These are phyloP conservation scores for Xerus rutilus DNA, from an alignment of 2,797 vertebrate genomes.

Conservation along the genomic window DNA sequence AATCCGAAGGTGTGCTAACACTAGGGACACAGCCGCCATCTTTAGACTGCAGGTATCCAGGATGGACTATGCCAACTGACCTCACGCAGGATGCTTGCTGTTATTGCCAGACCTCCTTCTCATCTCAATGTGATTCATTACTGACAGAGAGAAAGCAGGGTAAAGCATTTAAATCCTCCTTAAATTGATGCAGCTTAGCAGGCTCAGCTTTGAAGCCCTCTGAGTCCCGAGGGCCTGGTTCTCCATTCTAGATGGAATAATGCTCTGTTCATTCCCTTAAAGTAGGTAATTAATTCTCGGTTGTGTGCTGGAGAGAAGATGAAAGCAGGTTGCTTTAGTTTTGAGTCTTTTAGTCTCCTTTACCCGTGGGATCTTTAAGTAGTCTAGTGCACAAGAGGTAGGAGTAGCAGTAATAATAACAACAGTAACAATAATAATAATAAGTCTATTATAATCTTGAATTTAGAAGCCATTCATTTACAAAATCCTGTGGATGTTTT, in stretches of 20 bases:
- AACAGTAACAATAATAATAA: not conserved
- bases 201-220: constrained; percentile 72
- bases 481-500: constrained; percentile 42
- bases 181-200: constrained; percentile 73
- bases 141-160: constrained; percentile 52
- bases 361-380: not conserved
- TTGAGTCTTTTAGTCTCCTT: constrained; percentile 43
- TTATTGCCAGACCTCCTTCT: constrained; percentile 1
- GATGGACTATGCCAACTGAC: not conserved
- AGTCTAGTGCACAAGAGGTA: not conserved
- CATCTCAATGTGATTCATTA: not conserved
- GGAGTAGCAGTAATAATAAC: not conserved
- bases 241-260: constrained; percentile 62
- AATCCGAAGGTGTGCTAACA: constrained; percentile 12
- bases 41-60: not conserved
- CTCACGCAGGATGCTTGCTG: not conserved
- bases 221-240: constrained; percentile 60
- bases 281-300: constrained; percentile 71
- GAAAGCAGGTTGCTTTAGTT: constrained; percentile 55
- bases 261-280: constrained; percentile 40
- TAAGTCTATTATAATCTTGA: constrained; percentile 20
- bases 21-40: not conserved
- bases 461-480: constrained; percentile 33
- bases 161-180: constrained; percentile 71
- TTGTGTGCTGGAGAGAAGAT: constrained; percentile 55